Base-by-base conservation (phyloP, 2,888 invertebrate genomes). In the Ennomos quercinarius region DNA sequence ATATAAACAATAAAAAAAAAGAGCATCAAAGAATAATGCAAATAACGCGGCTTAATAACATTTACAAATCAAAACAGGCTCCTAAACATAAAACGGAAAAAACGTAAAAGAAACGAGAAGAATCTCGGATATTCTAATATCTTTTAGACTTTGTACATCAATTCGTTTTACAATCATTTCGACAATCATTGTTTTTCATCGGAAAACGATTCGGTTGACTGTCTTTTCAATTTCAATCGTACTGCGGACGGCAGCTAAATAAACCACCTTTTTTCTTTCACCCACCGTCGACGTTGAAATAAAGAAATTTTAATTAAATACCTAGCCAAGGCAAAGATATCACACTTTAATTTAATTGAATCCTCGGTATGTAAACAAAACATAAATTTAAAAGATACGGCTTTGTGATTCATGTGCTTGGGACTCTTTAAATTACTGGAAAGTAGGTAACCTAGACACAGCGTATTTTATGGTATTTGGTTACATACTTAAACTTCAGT, bases 171-270 rank as follows among this genome's bases (percentile, higher is more conserved):
- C 70, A 67, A 72, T 77, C 73, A 74, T 75, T 74, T 72, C 70
- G 70, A 68, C 69, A 65, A 75, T 77, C 73, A 81, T 81, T 76
- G 76, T 74, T 78, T 64, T 75, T 73, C 76, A 80, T 76, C 76
- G 78, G 73, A 73, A 83, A 81, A 74, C 77, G 74, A 78, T 81
- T 77, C 73, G 65, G 66, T 37, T 50, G 46, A 69, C 68, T 66
- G 71, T 70, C 72, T 71, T 71, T 70, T 75, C 73, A 64, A 70
- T 71, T 71, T 58, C 63, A 66, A 73, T 53, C 49, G 57, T 45
- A 63, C 38, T 41, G 63, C 54, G 66, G 66, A 66, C 66, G 62
- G 63, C 64, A 67, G 64, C 73, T 72, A 73, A 74, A 75, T 63
- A 71, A 72, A 66, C 68, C 57, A 47, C 65, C 60, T 61, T 68